These are phyloP conservation scores for Stercorarius parasiticus DNA, from an alignment of 2,113 vertebrate genomes.

Conservation along the genomic window DNA sequence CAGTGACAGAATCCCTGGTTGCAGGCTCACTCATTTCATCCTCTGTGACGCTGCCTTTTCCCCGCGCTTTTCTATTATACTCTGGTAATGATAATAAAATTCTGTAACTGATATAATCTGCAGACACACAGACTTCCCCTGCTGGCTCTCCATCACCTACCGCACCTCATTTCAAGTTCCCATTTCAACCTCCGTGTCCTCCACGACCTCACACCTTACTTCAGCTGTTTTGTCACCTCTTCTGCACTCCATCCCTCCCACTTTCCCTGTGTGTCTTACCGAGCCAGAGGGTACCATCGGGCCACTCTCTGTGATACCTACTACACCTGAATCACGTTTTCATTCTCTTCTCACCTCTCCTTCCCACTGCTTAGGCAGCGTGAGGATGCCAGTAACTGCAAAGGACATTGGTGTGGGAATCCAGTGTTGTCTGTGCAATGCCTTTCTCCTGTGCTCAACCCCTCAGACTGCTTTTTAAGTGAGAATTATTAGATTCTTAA, in stretches of 20 bases:
- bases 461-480: background rate
- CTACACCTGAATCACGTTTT: background rate
- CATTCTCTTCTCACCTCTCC: background rate
- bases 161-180: background rate
- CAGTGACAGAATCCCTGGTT: background rate
- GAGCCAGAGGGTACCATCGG: background rate
- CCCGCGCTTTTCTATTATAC: background rate
- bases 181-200: background rate
- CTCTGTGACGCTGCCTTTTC: background rate
- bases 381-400: background rate
- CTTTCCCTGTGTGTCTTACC: accelerated
- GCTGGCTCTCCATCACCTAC: background rate
- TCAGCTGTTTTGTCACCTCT: background rate
- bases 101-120: background rate
- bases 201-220: background rate
- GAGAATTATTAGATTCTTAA: background rate
- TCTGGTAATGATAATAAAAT: background rate
- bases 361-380: background rate
- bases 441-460: background rate
- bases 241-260: background rate
- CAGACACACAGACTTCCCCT: background rate
- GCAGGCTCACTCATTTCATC: background rate
- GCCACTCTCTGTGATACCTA: background rate
- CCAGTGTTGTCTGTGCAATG: background rate
- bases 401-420: background rate